Conservation (phyloP, 2,797 vertebrate genomes). For the Myotis daubentonii region DNA sequence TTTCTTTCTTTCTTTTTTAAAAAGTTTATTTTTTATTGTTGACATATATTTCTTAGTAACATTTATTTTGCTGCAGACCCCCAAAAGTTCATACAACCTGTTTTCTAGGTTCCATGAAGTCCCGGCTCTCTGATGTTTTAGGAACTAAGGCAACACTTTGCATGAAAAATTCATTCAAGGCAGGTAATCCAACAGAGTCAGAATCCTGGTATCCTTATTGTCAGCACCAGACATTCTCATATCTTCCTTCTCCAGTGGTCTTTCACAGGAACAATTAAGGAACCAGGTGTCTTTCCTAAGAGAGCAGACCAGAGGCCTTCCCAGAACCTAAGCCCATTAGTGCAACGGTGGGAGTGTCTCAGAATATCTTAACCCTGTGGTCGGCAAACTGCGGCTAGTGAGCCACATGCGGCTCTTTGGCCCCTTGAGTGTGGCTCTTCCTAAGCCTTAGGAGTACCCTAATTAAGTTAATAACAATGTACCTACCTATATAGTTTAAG, state of each 20-base stretch:
- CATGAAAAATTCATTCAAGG: background rate
- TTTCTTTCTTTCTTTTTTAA: conserved; percentile 6
- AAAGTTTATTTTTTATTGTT: background rate
- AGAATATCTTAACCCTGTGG: background rate
- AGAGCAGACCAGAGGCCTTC: background rate
- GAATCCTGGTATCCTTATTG: background rate
- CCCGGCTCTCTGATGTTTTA: background rate
- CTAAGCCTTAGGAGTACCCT: too few species aligned
- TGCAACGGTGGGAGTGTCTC: background rate
- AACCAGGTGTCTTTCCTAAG: background rate
- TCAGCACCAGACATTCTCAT: background rate
- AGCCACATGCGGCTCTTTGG: too few species aligned
- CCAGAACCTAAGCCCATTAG: background rate
- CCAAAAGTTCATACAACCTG: background rate
- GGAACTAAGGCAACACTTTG: background rate
- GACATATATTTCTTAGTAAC: background rate
- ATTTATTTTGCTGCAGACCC: background rate
- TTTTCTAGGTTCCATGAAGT: background rate
- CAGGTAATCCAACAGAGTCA: background rate
- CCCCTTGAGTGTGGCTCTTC: too few species aligned
- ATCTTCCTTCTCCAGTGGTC: background rate
- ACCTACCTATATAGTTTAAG: too few species aligned
- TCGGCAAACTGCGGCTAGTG: too few species aligned
- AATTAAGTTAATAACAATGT: too few species aligned
- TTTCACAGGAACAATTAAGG: background rate